phyloP scores from a whole-genome alignment of 2,113 vertebrate genomes.

The Cyanocitta stelleri region DNA sequence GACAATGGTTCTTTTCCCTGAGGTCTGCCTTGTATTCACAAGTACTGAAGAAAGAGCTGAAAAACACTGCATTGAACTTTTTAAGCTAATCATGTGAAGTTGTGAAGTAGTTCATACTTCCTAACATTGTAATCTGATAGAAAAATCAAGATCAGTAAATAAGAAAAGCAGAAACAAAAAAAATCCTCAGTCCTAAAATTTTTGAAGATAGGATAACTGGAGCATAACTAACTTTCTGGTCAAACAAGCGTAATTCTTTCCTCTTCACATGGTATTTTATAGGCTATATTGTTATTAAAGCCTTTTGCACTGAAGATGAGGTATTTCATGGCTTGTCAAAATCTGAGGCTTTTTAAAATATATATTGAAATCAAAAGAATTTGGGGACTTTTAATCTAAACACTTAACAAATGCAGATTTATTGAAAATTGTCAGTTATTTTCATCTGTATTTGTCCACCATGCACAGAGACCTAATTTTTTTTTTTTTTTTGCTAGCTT shows the following conservation, averaged over 20 bases:
- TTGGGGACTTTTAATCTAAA: background rate
- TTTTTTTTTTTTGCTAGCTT: background rate
- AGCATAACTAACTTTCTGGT: background rate
- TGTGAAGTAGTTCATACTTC: background rate
- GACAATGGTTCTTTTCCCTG: background rate
- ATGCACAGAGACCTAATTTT: rapidly evolving
- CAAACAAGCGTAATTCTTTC: background rate
- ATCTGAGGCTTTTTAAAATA: background rate
- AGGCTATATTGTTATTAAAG: background rate
- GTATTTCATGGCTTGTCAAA: background rate
- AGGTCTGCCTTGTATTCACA: background rate
- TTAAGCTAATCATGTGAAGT: background rate
- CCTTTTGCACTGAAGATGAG: background rate
- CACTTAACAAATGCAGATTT: background rate
- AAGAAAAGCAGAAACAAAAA: background rate
- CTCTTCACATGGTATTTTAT: background rate
- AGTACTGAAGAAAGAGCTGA: background rate
- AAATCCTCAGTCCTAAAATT: background rate
- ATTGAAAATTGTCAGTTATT: background rate
- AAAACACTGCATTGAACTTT: background rate
- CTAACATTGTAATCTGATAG: background rate
- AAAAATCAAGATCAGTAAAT: background rate
- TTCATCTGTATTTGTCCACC: background rate
- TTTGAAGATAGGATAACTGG: background rate
- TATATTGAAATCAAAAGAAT: background rate